Percentiles rank a stretch among this genome's conserved stretches.
These are phyloP conservation scores for Phalanger gymnotis DNA, from an alignment of 2,797 vertebrate species.

Conservation along the genomic window DNA sequence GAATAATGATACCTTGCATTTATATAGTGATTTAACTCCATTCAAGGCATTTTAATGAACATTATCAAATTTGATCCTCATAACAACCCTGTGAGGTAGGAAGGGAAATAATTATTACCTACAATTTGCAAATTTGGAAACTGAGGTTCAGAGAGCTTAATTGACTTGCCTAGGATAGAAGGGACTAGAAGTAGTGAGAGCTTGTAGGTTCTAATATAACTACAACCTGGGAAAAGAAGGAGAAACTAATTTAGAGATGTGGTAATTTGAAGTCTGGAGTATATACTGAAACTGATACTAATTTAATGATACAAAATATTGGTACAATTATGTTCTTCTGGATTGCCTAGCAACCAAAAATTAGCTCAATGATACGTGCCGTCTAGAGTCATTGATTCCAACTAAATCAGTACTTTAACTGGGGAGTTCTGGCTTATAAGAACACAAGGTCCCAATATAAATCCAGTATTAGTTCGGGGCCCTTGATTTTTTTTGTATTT, in stretches of 20 bases:
- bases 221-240: constrained; percentile 22
- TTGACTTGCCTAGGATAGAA: neutral
- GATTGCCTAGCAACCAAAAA: constrained; percentile 66
- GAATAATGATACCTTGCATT: neutral
- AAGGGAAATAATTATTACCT: neutral
- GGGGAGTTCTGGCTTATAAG: constrained; percentile 43
- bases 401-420: constrained; percentile 58
- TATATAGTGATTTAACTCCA: neutral
- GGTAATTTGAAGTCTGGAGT: constrained; percentile 47
- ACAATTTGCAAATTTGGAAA: neutral
- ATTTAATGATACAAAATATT: constrained; percentile 65
- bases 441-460: constrained; percentile 40
- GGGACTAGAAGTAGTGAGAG: neutral
- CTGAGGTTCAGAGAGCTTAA: neutral
- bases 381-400: constrained; percentile 48
- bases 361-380: constrained; percentile 49
- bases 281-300: constrained; percentile 55
- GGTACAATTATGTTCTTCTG: constrained; percentile 55
- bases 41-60: neutral
- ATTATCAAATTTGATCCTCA: neutral
- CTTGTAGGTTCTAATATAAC: neutral
- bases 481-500: neutral
- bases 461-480: constrained; percentile 27
- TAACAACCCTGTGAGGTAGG: neutral
- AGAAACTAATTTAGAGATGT: constrained; percentile 9